Conservation (phyloP, 2,888 invertebrate species). For the Caenorhabditis sp. region DNA sequence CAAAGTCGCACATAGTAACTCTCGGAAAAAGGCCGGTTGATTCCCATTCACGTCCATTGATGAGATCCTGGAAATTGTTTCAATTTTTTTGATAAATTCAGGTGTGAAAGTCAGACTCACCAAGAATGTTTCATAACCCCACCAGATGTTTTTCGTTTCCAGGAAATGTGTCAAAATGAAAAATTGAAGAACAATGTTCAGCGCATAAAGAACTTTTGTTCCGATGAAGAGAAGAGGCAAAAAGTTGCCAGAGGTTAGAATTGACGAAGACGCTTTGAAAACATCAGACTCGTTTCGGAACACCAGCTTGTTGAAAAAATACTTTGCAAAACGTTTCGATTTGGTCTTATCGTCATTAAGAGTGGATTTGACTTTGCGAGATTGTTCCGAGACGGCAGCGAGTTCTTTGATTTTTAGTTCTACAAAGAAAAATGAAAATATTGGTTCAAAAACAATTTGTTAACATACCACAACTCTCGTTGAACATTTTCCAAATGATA, state of each 20-base stretch:
- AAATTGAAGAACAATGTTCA: constrained; percentile 57
- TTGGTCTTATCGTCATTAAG: constrained; percentile 26
- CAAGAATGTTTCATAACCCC: constrained; percentile 55
- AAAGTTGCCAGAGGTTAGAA: constrained; percentile 40
- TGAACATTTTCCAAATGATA: constrained; percentile 64
- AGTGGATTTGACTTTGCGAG: constrained; percentile 29
- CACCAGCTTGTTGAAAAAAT: constrained; percentile 37
- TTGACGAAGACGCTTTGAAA: constrained; percentile 16
- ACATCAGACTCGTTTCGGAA: constrained; percentile 38
- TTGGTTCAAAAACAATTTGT: not conserved
- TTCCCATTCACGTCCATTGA: constrained; percentile 50
- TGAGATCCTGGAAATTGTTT: constrained; percentile 35
- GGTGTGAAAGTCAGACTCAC: constrained; percentile 6
- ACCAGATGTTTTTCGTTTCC: constrained; percentile 47
- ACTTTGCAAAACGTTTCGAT: constrained; percentile 26
- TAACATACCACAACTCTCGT: constrained; percentile 57
- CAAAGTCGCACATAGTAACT: constrained; percentile 59
- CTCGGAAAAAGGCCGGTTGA: constrained; percentile 58
- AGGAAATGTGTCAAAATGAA: constrained; percentile 56
- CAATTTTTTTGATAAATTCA: too few species aligned
- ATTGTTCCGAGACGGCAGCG: constrained; percentile 28
- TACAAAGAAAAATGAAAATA: not conserved
- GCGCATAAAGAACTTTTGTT: constrained; percentile 51
- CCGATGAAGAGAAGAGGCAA: constrained; percentile 44
- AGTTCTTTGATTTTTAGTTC: constrained; percentile 43